phyloP scores from a whole-genome alignment of 2,888 invertebrate species.

The Gortyna flavago region DNA sequence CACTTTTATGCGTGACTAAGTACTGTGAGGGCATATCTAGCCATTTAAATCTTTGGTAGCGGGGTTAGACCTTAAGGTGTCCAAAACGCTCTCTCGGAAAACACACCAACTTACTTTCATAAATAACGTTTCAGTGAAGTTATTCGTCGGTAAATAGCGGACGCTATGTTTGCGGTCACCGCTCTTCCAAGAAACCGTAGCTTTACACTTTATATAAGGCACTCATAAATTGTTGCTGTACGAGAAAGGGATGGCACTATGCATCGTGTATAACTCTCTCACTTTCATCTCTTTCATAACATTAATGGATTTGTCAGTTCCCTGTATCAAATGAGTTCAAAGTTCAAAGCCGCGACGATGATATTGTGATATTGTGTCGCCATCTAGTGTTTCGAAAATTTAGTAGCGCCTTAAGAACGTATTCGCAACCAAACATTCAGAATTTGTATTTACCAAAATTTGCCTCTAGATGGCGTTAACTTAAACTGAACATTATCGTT shows the following conservation, averaged over 20 bases:
- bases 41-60: too few relatives aligned
- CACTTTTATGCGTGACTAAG: too few relatives aligned
- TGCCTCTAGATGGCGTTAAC: slow-evolving; percentile 35
- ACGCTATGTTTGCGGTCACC: too few relatives aligned
- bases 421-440: background rate
- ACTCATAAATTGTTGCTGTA: background rate
- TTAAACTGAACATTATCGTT: background rate
- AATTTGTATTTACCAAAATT: background rate
- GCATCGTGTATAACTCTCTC: background rate
- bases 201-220: background rate
- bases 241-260: background rate
- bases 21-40: too few relatives aligned
- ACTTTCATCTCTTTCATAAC: background rate
- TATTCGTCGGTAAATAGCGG: too few relatives aligned
- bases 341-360: background rate
- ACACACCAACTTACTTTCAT: too few relatives aligned
- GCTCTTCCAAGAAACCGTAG: too few relatives aligned
- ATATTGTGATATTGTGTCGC: background rate
- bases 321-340: background rate
- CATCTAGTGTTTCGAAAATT: background rate
- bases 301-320: background rate
- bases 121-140: too few relatives aligned
- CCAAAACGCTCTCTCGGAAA: too few relatives aligned
- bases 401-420: too few relatives aligned
- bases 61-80: too few relatives aligned